A percentile compares a stretch with the other conserved stretches of the same genome.
These are phyloP conservation scores for Echinometra lucunter DNA, from an alignment of 53 echinoderm and acorn worm genomes.

Conservation along the genomic window DNA sequence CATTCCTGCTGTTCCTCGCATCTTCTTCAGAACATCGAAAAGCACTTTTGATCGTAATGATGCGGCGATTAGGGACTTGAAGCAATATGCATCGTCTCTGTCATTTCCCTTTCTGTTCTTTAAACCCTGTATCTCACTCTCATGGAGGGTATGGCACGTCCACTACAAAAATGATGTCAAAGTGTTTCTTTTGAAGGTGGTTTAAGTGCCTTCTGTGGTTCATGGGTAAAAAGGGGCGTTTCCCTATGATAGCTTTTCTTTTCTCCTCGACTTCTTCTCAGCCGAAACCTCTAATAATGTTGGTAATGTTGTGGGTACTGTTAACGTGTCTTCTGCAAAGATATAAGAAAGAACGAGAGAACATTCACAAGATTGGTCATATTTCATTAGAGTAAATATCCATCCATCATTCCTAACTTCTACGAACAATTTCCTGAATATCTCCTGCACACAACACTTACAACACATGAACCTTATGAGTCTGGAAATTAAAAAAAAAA, in stretches of 20 bases:
- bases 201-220: background rate
- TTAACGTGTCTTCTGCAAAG: slow-evolving; percentile 57
- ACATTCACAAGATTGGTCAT: background rate
- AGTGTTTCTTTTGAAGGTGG: background rate
- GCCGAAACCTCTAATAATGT: slow-evolving; percentile 49
- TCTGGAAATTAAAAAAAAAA: background rate
- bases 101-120: slow-evolving; percentile 33
- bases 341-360: background rate
- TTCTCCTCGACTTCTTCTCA: slow-evolving; percentile 51
- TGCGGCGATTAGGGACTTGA: background rate
- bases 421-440: background rate
- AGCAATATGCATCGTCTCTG: background rate
- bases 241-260: slow-evolving; percentile 55
- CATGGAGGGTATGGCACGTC: background rate
- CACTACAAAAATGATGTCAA: background rate
- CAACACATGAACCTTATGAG: background rate
- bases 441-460: background rate
- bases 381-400: background rate
- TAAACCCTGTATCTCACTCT: background rate
- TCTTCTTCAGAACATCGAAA: background rate
- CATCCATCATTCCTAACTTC: background rate
- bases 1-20: background rate
- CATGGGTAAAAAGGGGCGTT: slow-evolving; percentile 19
- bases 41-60: background rate
- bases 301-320: slow-evolving; percentile 49